Evolutionary conservation across 2,797 vertebrate species (phyloP).

Genomic region (Muscicapa comitata): DNA sequence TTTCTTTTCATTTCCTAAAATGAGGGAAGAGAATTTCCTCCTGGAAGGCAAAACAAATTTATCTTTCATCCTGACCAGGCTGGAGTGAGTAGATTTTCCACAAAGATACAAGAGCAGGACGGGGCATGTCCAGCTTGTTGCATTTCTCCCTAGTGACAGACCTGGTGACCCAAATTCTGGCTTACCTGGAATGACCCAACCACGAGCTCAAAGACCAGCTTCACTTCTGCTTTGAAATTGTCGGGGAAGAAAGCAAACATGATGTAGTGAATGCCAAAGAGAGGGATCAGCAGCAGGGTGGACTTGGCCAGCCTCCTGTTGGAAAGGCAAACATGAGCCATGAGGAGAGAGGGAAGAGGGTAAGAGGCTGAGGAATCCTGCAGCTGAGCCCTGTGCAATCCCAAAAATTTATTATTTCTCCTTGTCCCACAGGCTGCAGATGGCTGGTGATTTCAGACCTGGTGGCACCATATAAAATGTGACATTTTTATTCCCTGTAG

Average conservation of each 20-base stretch:
- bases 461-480: neutral
- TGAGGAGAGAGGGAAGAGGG: neutral
- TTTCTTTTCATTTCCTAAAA: neutral
- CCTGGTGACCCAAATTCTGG: neutral
- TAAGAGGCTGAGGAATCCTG: neutral
- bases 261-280: constrained; percentile 94
- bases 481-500: neutral
- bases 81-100: neutral
- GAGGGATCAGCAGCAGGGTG: constrained; percentile 92
- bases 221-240: constrained; percentile 83
- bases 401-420: neutral
- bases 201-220: constrained; percentile 90
- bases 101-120: neutral
- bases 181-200: constrained; percentile 95
- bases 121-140: accelerated
- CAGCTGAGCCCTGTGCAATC: neutral
- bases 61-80: neutral
- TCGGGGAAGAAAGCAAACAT: constrained; percentile 95
- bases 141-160: neutral
- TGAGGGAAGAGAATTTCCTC: neutral
- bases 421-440: neutral
- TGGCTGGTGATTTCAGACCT: neutral
- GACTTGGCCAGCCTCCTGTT: constrained; percentile 94
- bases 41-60: neutral
- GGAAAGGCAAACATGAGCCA: constrained; percentile 28